phyloP scores from a whole-genome alignment of 2,113 vertebrate species.

The Pipra filicauda region DNA sequence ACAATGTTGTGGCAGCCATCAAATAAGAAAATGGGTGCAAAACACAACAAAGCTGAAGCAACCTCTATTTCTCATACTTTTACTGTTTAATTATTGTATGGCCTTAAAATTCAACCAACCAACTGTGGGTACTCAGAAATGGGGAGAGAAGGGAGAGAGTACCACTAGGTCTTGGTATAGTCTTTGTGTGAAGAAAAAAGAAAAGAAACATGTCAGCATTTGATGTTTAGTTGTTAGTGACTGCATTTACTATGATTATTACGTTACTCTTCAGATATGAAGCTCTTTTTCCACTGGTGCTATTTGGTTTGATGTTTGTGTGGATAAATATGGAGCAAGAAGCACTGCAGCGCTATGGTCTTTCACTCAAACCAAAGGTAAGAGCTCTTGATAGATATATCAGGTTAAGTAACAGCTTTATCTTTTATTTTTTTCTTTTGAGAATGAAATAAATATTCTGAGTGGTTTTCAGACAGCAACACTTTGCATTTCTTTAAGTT shows the following conservation, averaged over 20 bases:
- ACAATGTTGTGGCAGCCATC: neutral
- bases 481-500: neutral
- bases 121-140: neutral
- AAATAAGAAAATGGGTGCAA: neutral
- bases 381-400: neutral
- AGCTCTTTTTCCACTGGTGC: slow-evolving; percentile 87
- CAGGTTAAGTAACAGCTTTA: neutral
- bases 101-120: neutral
- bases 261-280: slow-evolving; percentile 78
- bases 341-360: slow-evolving; percentile 73
- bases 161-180: neutral
- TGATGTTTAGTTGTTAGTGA: neutral
- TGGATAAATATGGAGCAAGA: slow-evolving; percentile 95
- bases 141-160: neutral
- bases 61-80: neutral
- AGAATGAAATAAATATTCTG: neutral
- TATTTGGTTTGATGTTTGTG: slow-evolving; percentile 89
- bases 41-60: neutral
- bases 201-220: neutral
- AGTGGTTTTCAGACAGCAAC: neutral
- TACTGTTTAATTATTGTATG: neutral
- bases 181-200: neutral
- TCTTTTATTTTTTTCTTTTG: neutral
- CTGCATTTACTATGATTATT: neutral
- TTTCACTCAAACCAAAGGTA: slow-evolving; percentile 85